These are phyloP conservation scores for Subanguina moxae DNA, from an alignment of 1,140 invertebrate genomes.

Conservation along the genomic window DNA sequence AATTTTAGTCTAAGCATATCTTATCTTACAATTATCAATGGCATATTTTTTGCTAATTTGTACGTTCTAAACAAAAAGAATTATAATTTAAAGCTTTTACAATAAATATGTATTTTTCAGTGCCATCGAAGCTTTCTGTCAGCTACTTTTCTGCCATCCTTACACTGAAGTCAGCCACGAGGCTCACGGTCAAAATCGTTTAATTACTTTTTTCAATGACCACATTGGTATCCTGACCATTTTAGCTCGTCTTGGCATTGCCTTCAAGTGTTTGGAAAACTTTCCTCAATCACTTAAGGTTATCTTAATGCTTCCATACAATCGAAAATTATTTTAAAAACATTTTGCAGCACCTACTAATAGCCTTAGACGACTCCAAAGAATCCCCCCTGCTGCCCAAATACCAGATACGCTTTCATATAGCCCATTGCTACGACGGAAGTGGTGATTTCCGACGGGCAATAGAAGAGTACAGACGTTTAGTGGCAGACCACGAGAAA, in stretches of 20 bases:
- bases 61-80: too few species aligned
- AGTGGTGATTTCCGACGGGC: constrained; percentile 27
- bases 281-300: constrained; percentile 37
- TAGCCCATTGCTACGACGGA: constrained; percentile 32
- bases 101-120: constrained; percentile 20
- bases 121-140: constrained; percentile 35
- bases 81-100: not conserved
- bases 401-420: constrained; percentile 30
- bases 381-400: constrained; percentile 21
- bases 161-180: constrained; percentile 26
- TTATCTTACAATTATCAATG: too few species aligned
- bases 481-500: constrained; percentile 24
- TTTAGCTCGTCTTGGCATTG: constrained; percentile 23
- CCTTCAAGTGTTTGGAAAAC: constrained; percentile 35
- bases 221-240: not conserved
- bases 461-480: constrained; percentile 30
- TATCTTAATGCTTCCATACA: not conserved
- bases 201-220: constrained; percentile 10
- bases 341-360: constrained; percentile 22
- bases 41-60: too few species aligned
- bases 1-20: too few species aligned
- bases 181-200: constrained; percentile 22
- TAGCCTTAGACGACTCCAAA: constrained; percentile 29
- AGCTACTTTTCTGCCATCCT: constrained; percentile 33
- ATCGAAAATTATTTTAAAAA: not conserved